A percentile compares a stretch with the other conserved stretches of the same genome.
These are phyloP conservation scores for Rhodeus uyekii DNA, from an alignment of 2,797 vertebrate species.

Conservation along the genomic window DNA sequence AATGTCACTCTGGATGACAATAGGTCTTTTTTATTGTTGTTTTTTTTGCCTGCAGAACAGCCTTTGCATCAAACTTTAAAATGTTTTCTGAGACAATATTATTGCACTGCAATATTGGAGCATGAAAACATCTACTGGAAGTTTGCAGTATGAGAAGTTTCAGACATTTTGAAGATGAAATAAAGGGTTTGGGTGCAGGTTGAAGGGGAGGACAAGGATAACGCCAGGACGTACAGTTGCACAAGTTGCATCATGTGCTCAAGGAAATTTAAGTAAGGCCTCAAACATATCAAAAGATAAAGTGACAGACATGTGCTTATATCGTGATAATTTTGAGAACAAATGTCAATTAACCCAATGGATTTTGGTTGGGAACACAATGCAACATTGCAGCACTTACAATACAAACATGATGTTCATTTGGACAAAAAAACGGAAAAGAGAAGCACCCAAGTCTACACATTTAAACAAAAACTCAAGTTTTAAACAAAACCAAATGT, in stretches of 20 bases:
- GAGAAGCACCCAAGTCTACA: conserved; percentile 14
- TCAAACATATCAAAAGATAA: conserved; percentile 19
- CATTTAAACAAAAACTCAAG: conserved; percentile 24
- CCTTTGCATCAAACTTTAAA: conserved; percentile 2
- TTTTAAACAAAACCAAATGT: conserved; percentile 16
- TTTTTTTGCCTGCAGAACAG: not conserved
- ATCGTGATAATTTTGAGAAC: conserved; percentile 8
- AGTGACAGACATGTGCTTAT: conserved; percentile 27
- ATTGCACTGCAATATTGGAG: conserved; percentile 39
- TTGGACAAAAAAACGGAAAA: conserved; percentile 39
- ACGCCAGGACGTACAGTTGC: not conserved
- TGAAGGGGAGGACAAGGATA: conserved; percentile 27
- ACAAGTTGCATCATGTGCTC: conserved; percentile 51
- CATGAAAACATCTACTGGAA: not conserved
- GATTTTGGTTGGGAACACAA: conserved; percentile 35
- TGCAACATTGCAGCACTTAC: conserved; percentile 51
- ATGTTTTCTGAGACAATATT: conserved; percentile 11
- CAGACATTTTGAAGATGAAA: conserved; percentile 45
- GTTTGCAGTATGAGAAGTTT: conserved; percentile 46
- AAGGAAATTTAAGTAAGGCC: conserved; percentile 31
- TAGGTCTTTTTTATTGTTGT: conserved; percentile 14
- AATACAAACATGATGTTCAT: conserved; percentile 43
- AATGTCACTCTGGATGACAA: not conserved
- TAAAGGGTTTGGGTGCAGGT: conserved; percentile 30
- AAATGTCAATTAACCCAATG: not conserved